Base-by-base conservation (phyloP, 2,797 vertebrate species). In the Melanotaenia pygmaea region DNA sequence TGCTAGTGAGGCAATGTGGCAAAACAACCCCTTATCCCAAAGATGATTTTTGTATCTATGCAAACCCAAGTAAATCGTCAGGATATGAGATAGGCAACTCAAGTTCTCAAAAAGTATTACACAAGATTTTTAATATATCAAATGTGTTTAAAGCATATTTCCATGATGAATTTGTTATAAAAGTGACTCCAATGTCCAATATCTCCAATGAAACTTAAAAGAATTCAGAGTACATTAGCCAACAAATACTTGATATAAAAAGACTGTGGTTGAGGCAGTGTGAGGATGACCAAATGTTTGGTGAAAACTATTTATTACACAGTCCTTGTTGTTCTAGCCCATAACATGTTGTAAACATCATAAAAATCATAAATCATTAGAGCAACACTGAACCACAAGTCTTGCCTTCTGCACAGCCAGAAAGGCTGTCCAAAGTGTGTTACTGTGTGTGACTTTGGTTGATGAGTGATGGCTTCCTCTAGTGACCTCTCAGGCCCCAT, bases 391-490 rank as follows among this genome's bases (percentile, higher is more conserved):
- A 47, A 24, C 47, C 14, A 13, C 35, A 12, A 26, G 38, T 64
- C 65, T 22, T 60, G 71, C 51, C 67, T 60, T 76, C 54, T 67
- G 72, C 40, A 10, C 26, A 45, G 70, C 62, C 28, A 54, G 65
- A 71, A 47, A 77, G 76, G 43, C 54, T 72, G 64, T 75, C 65
- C 79, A 67, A 85, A 80, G 59, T 67, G 57, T 65, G 77, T 51
- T 59, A 26, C 38, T 58, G 34, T 8, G 5, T 66, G 73, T 70
- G 72, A 75, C 35, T 14, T 1, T 50, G 32, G 62, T 3, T 67
- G 60, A 79, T 84, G 87, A 87, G 11, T 62, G 76, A 90, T 66
- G 1, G 58, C 72, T 88, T 91, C 85, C 85, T 85, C 76, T 67
- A 43, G 2, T 73, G 74, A 83, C 71, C 82, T 63, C 63, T 80